These are phyloP conservation scores for Lycodopsis pacificus DNA, from an alignment of 2,797 vertebrate species.

Conservation along the genomic window DNA sequence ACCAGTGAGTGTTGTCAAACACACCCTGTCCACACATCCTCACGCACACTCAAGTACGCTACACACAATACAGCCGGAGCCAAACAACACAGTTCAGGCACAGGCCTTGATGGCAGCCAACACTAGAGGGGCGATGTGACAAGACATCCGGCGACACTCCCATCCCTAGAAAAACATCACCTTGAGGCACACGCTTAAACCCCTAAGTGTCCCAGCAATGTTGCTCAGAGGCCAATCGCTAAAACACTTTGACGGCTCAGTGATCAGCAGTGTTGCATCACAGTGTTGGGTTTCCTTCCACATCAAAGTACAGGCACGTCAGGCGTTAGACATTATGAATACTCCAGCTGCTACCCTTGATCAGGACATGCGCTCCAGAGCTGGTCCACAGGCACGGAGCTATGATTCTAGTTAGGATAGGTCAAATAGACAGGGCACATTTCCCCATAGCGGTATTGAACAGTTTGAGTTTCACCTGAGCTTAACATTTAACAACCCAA, in stretches of 20 bases:
- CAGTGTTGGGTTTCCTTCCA: constrained; percentile 7
- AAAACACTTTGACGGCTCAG: neutral
- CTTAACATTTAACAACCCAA: neutral
- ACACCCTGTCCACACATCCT: constrained; percentile 38
- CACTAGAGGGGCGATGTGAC: constrained; percentile 15
- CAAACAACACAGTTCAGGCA: constrained; percentile 4
- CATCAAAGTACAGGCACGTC: neutral
- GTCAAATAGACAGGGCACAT: neutral
- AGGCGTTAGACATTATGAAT: neutral
- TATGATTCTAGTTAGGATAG: neutral
- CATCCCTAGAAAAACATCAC: neutral
- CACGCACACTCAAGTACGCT: constrained; percentile 3
- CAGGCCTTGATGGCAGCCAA: constrained; percentile 14
- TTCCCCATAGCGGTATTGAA: neutral
- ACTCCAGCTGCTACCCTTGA: neutral
- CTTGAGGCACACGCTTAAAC: constrained; percentile 18
- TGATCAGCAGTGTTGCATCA: constrained; percentile 9
- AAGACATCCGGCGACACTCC: neutral
- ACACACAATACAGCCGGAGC: constrained; percentile 15
- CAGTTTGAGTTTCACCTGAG: neutral
- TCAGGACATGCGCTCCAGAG: neutral
- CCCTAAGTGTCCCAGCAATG: neutral
- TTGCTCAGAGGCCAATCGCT: neutral
- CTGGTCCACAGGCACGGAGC: neutral
- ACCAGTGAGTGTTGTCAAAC: constrained; percentile 38